Evolutionary conservation across 2,113 vertebrate species (phyloP), one percentile per base, ranked within the genome.

Genomic region (Thamnaconus septentrionalis): DNA sequence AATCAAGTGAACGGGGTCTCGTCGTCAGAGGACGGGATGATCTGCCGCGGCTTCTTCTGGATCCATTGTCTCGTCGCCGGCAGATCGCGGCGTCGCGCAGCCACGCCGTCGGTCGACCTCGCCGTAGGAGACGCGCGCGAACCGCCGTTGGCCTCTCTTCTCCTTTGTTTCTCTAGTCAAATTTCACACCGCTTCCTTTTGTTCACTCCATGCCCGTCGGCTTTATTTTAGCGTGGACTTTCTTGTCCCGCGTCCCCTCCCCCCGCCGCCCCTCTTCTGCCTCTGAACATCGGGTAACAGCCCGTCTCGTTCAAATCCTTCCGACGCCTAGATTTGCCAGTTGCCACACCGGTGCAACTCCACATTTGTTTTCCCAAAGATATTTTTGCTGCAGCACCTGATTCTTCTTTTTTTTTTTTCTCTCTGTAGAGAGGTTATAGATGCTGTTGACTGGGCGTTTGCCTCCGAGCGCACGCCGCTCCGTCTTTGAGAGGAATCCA

Each of bases 71-170:
- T 50, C 6, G 53, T 70, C 67, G 53, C 41, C n/a, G n/a, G n/a
- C n/a, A n/a, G n/a, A n/a, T n/a, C n/a, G n/a, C n/a, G n/a, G n/a
- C n/a, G n/a, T n/a, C n/a, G n/a, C n/a, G n/a, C n/a, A n/a, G n/a
- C n/a, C n/a, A n/a, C n/a, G n/a, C n/a, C n/a, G n/a, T n/a, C 72
- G 76, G 47, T 69, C 50, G 1, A 59, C 65, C 41, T 56, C 18
- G 83, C 83, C 83, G 61, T 1, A 55, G 78, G 83, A 70, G 61
- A 80, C 59, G 9, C 45, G 45, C 59, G 9, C 45, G 45, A 70
- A 70, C 59, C 47, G 54, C 55, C 53, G 58, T 60, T 53, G 50
- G 64, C 39, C 65, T 57, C 68, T 59, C 4, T 53, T 10, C 31
- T 2, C 40, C 8, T 54, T 54, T 62, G 6, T 59, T 31, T 31